Evolutionary conservation across 2,888 invertebrate species (phyloP).

Genomic region (Xestia rhomboidea): DNA sequence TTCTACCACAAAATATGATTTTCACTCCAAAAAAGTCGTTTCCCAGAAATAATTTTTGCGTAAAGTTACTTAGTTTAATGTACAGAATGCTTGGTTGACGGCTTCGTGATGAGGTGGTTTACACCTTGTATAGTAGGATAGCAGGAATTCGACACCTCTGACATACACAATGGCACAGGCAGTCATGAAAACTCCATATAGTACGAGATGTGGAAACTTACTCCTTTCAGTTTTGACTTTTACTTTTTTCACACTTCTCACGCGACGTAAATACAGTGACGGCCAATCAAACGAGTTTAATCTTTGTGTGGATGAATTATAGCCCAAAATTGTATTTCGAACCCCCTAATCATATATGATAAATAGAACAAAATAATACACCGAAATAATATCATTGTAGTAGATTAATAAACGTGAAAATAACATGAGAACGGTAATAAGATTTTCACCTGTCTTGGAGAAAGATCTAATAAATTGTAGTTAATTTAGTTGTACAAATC

Average conservation of each 20-base stretch:
- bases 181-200: neutral
- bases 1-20: no score
- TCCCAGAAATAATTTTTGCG: no score
- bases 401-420: conserved; percentile 13
- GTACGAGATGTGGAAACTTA: neutral
- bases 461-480: conserved; percentile 7
- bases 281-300: neutral
- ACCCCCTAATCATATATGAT: neutral
- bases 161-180: neutral
- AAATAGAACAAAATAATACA: neutral
- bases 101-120: no score
- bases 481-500: conserved; percentile 5
- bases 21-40: no score
- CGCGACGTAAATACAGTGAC: neutral
- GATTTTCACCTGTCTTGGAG: conserved; percentile 1
- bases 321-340: neutral
- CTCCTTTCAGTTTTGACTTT: neutral
- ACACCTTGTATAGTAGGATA: no score
- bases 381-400: neutral
- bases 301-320: neutral
- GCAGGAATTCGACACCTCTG: no score
- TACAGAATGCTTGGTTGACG: no score
- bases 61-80: no score
- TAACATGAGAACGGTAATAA: neutral
- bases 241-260: no score